A percentile compares a stretch with the other conserved stretches of the same genome.
Evolutionary conservation across 1,140 invertebrate species (phyloP).

Genomic region (Marisa cornuarietis): DNA sequence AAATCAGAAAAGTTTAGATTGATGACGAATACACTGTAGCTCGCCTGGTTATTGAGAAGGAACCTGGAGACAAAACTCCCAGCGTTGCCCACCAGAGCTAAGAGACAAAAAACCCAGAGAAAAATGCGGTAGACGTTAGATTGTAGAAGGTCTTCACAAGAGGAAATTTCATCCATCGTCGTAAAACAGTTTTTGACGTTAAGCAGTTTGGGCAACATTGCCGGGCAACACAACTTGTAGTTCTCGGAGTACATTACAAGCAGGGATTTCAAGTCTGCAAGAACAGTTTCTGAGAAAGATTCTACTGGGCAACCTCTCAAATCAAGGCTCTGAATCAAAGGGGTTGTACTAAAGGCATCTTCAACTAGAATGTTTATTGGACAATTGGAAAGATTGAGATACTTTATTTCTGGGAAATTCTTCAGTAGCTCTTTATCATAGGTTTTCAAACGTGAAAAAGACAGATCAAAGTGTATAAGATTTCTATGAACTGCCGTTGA

Average conservation of each 20-base stretch:
- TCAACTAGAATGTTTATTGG: neutral
- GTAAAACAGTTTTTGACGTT: neutral
- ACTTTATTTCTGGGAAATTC: neutral
- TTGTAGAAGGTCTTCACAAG: conserved; percentile 7
- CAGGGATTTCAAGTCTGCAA: neutral
- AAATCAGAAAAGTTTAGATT: conserved; percentile 47
- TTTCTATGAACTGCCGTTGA: too few relatives aligned
- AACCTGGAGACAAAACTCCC: conserved; percentile 24
- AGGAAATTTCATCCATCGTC: neutral
- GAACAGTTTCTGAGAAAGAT: too few relatives aligned
- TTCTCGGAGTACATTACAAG: neutral
- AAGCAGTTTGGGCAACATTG: neutral
- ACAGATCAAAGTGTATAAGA: neutral
- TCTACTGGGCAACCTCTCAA: neutral
- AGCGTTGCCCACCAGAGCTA: conserved; percentile 37
- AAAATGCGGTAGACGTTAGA: conserved; percentile 7
- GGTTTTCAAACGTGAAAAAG: neutral
- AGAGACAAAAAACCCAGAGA: conserved; percentile 36
- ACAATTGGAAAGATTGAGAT: neutral
- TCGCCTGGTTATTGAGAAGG: neutral
- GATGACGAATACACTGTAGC: conserved; percentile 33
- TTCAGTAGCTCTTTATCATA: neutral
- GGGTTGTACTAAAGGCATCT: neutral
- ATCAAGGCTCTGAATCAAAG: neutral
- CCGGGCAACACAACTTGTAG: conserved; percentile 1